Evolutionary conservation across 2,888 invertebrate genomes (phyloP).

Genomic region (Gisinianus flammeolus): DNA sequence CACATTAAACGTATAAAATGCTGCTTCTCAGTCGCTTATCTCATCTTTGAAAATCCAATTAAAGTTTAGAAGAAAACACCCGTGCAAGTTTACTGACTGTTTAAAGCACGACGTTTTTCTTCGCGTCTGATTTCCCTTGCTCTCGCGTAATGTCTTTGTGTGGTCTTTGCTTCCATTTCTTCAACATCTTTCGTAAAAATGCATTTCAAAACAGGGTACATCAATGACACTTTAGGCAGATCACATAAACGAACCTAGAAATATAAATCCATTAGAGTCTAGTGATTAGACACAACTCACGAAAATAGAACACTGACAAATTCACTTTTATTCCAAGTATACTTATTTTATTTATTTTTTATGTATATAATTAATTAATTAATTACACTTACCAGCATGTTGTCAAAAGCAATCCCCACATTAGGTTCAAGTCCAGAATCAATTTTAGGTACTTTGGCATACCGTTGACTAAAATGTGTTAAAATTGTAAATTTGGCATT

Average conservation of each 20-base stretch:
- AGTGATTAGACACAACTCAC: no score
- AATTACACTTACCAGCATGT: constrained; percentile 74
- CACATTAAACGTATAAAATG: no score
- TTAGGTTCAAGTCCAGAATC: constrained; percentile 69
- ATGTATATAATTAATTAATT: no score
- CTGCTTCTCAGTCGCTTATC: no score
- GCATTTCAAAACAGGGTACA: constrained; percentile 78
- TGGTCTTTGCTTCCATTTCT: constrained; percentile 74
- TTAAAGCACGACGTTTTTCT: no score
- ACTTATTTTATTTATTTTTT: no score
- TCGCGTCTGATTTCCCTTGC: constrained; percentile 43
- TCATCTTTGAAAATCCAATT: no score
- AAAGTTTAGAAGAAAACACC: no score
- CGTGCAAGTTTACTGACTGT: no score
- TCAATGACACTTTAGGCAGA: constrained; percentile 72
- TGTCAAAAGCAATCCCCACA: constrained; percentile 91
- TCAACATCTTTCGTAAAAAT: constrained; percentile 84
- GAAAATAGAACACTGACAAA: no score
- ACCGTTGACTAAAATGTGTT: constrained; percentile 97
- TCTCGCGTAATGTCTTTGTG: constrained; percentile 31
- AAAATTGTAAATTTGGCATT: constrained; percentile 81
- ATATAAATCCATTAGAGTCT: no score
- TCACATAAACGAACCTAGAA: constrained; percentile 71
- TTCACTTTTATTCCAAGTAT: no score
- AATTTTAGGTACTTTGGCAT: constrained; percentile 81